Evolutionary conservation across 2,888 invertebrate genomes (phyloP).

Genomic region (Parochlus steinenii): DNA sequence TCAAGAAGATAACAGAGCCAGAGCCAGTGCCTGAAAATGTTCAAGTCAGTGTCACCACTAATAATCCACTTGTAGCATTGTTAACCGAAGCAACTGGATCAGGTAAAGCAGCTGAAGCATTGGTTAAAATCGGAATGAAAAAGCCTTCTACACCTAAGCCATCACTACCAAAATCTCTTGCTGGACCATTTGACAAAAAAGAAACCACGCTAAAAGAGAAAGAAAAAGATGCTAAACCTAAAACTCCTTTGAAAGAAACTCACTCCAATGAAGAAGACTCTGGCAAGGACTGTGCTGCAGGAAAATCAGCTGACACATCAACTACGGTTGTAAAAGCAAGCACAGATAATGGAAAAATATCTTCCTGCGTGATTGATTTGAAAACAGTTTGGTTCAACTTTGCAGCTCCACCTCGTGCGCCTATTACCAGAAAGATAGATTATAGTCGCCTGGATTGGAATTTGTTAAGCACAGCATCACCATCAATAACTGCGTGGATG

Average conservation of each 20-base stretch:
- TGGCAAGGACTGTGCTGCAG: conserved; percentile 27
- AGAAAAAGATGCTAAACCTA: conserved; percentile 6
- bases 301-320: too few species aligned
- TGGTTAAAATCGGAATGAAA: conserved; percentile 28
- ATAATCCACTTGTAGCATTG: conserved; percentile 7
- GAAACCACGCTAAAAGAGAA: conserved; percentile 11
- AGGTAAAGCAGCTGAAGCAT: conserved; percentile 20
- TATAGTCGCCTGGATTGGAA: conserved; percentile 93
- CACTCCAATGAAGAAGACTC: conserved; percentile 31
- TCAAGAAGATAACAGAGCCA: conserved; percentile 11
- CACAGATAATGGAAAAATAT: conserved; percentile 56
- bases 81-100: conserved; percentile 14
- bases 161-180: conserved; percentile 34
- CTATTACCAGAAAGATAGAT: conserved; percentile 86
- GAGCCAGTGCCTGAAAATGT: background rate
- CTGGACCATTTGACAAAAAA: background rate
- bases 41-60: conserved; percentile 3
- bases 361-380: conserved; percentile 75
- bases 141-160: conserved; percentile 41
- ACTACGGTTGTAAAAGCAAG: conserved; percentile 24
- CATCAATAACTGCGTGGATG: conserved; percentile 96
- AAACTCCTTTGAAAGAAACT: conserved; percentile 17
- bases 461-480: conserved; percentile 84
- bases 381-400: conserved; percentile 94
- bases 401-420: conserved; percentile 88